Base-by-base conservation (phyloP, 1,140 invertebrate species). In the Nixonia krombeini region DNA sequence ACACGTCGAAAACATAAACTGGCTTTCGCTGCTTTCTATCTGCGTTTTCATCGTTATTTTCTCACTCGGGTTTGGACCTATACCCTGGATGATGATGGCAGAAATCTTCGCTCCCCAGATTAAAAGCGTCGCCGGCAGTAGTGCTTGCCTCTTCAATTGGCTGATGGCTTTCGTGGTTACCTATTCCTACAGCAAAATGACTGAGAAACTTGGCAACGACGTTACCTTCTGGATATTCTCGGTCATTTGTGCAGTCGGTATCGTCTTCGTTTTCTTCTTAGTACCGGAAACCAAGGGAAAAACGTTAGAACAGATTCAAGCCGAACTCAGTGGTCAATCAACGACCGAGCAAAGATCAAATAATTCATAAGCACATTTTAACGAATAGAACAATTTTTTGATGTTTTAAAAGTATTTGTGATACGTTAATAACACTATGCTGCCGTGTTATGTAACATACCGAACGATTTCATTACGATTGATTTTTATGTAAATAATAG, bases 251-350 rank as follows among this genome's bases (percentile, higher is more conserved):
- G 76, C 88, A 0, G 1, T 93, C 7, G 92, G 92, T 4, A 86
- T 89, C 21, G 42, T 93, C 1, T 93, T 96, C 64, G 89, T 95
- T n/a, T 89, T 89, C 62, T 86, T 93, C 35, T 77, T 93, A 10
- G 89, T 97, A 4, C 93, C 94, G 0, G 96, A 98, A 83, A 97
- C 95, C 0, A 96, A 96, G 85, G 95, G 94, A 6, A 95, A 94
- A 80, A 90, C 89, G 28, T 83, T 96, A 2, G 92, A 96, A 44
- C 91, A 96, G 81, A 94, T 97, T 72, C 91, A 93, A 79, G 72
- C 81, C 2, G 84, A 90, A 67, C 78, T 93, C 9, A 81, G 78
- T 13, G 78, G 83, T 28, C 41, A 3, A 3, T 6, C 21, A 21
- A 21, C 6, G 21, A 21, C 21, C 6, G 21, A 21, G 6, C 21